Base-by-base conservation (phyloP, 2,113 vertebrate species). In the Sylvietta virens region DNA sequence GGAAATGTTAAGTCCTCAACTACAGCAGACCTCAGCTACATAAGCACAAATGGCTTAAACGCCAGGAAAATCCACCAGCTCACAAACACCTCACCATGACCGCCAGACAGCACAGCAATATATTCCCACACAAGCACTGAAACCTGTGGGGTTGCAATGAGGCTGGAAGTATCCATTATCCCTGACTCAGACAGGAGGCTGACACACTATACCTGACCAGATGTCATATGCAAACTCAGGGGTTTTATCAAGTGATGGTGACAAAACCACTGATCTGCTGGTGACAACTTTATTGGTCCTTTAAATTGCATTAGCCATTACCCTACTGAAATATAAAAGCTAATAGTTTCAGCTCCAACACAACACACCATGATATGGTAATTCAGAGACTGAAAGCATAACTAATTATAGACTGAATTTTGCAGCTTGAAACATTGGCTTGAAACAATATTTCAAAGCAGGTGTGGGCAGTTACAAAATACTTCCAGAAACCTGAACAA, bases 381-480 rank as follows among this genome's bases (percentile, higher is more conserved):
- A 92, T 96, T 94, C 61, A 78, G 79, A 91, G 48, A 45, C 69
- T 60, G 65, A 90, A 84, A 94, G 92, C 53, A 16, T 57, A 88
- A 90, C 58, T 92, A 95, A 96, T 96, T 96, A 94, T 18, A 84
- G 61, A 53, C 48, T 67, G 53, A 67, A 71, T 95, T 95, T 88
- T 91, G 24, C 76, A 92, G 82, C 51, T 74, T 74, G 85, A 33
- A 64, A 95, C 51, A 56, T 56, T 35, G 60, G 31, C 50, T 93
- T 56, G 65, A 90, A 37, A 93, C 80, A 86, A 16, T 65, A 69
- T 92, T 92, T 79, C 87, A 93, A 96, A 48, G 48, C 40, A 67
- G 57, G 77, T 69, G 94, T 96, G 80, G 94, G 92, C 82, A 90
- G 69, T 69, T 76, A 83, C 28, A 92, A 95, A 96, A 56, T 54